phyloP scores from a whole-genome alignment of 2,113 vertebrate species.

The Cervus canadensis region DNA sequence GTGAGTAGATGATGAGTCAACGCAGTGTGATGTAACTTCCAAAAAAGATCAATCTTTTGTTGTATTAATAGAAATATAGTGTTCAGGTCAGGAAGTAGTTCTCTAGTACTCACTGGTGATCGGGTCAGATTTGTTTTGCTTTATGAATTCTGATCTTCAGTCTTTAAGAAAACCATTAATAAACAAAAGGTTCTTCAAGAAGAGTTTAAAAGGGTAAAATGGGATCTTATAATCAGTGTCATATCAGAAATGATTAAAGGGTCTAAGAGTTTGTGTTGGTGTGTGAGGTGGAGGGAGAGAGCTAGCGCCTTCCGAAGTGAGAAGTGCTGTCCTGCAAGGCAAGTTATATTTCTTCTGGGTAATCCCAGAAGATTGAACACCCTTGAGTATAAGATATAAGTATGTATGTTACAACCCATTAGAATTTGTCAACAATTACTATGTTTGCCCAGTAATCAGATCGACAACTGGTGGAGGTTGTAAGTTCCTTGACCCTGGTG shows the following conservation, averaged over 20 bases:
- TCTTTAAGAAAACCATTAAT: not conserved
- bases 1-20: slow-evolving; percentile 51
- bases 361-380: not conserved
- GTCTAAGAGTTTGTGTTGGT: not conserved
- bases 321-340: not conserved
- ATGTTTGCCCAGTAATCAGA: not conserved
- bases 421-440: not conserved
- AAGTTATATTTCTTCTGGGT: not conserved
- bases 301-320: not conserved
- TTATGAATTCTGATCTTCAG: slow-evolving; percentile 39
- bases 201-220: not conserved
- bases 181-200: not conserved
- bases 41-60: slow-evolving; percentile 25
- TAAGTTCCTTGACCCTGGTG: not conserved
- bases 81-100: not conserved
- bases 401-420: not conserved
- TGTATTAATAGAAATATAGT: slow-evolving; percentile 41
- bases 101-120: not conserved
- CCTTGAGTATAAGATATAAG: not conserved
- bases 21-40: not conserved
- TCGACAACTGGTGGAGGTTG: not conserved
- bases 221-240: not conserved
- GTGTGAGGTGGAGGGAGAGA: not conserved
- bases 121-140: not conserved
- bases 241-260: not conserved